A percentile compares a stretch with the other conserved stretches of the same genome.
Evolutionary conservation across 2,888 invertebrate genomes (phyloP).

Genomic region (Drosophila eohydei): DNA sequence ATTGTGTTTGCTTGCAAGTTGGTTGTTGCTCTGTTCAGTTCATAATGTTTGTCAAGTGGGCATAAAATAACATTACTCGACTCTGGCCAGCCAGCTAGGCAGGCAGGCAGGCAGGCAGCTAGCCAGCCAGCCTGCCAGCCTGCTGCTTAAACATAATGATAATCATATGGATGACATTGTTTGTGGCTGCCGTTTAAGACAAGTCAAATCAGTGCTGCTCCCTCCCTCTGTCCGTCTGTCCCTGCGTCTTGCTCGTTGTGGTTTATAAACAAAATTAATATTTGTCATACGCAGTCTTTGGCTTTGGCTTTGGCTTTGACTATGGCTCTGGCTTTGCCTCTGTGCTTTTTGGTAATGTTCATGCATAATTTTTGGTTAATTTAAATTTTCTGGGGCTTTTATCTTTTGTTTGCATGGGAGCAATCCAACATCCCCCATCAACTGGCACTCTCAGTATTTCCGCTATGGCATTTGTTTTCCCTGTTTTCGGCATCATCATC

Average conservation of each 20-base stretch:
- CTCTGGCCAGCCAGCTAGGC: conserved; percentile 1
- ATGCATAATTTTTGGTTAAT: conserved; percentile 83
- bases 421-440: conserved; percentile 8
- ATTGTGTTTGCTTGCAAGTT: conserved; percentile 47
- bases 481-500: conserved; percentile 34
- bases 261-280: conserved; percentile 77
- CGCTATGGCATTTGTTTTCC: conserved; percentile 59
- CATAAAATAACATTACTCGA: conserved; percentile 73
- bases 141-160: conserved; percentile 64
- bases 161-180: conserved; percentile 80
- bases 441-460: conserved; percentile 41
- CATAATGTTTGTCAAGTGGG: conserved; percentile 72
- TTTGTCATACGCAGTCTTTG: conserved; percentile 69
- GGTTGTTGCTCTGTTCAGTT: conserved; percentile 47
- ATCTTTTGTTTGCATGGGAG: conserved; percentile 73
- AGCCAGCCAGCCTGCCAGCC: conserved; percentile 1
- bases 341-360: conserved; percentile 70
- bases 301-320: conserved; percentile 10
- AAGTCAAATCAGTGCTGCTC: conserved; percentile 44
- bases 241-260: conserved; percentile 28
- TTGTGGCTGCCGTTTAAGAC: conserved; percentile 69
- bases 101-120: not conserved
- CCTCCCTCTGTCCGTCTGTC: not conserved
- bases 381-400: conserved; percentile 77
- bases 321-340: conserved; percentile 8